Evolutionary conservation across 35 echinoderm and acorn worm species (phyloP).

Genomic region (Hemicentrotus pulcherrimus): DNA sequence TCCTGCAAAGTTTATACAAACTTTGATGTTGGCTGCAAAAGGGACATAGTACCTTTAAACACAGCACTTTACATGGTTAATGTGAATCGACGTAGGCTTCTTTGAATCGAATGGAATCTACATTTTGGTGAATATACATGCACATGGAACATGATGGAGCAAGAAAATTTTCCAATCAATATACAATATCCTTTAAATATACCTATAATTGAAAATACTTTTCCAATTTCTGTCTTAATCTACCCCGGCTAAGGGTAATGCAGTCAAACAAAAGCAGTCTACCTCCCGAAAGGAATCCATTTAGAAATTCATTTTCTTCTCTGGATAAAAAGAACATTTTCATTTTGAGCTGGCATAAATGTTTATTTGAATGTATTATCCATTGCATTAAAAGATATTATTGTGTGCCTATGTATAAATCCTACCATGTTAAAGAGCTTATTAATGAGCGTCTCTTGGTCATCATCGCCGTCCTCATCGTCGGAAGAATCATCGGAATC

Average conservation of each 20-base stretch:
- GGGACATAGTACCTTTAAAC: not conserved
- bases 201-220: not conserved
- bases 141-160: too few species aligned
- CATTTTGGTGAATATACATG: too few species aligned
- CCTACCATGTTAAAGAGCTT: conserved; percentile 27
- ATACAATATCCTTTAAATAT: not conserved
- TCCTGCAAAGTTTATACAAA: too few species aligned
- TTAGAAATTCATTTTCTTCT: not conserved
- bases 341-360: not conserved
- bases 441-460: conserved; percentile 34
- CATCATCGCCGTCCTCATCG: conserved; percentile 26
- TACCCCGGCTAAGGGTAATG: not conserved
- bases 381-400: not conserved
- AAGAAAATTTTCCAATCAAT: too few species aligned
- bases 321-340: not conserved
- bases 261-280: not conserved
- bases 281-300: not conserved
- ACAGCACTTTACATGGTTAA: not conserved
- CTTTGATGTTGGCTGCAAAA: too few species aligned
- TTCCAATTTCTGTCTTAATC: not conserved
- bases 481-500: conserved; percentile 7
- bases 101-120: not conserved
- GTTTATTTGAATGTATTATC: not conserved
- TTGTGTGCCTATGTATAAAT: not conserved
- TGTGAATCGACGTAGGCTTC: not conserved